Evolutionary conservation across 2,113 vertebrate species (phyloP).

Genomic region (Eptesicus fuscus): DNA sequence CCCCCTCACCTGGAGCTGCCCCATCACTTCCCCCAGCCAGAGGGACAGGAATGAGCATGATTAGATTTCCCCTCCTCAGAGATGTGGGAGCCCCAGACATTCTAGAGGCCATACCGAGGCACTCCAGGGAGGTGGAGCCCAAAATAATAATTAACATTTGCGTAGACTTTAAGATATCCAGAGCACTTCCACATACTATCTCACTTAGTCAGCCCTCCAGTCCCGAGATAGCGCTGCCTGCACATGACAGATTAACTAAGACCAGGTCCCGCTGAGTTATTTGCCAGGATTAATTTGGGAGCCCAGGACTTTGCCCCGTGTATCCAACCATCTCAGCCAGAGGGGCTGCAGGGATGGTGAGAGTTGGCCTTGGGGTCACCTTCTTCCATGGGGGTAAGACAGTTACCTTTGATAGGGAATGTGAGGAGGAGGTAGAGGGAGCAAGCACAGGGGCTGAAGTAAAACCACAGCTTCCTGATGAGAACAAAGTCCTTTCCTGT

Average conservation of each 20-base stretch:
- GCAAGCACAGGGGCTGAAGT: background rate
- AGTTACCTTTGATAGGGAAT: background rate
- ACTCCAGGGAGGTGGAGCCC: background rate
- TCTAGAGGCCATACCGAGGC: background rate
- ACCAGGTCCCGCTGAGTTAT: too few species aligned
- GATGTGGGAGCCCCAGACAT: background rate
- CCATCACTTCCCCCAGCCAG: background rate
- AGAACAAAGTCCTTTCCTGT: background rate
- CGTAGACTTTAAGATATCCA: background rate
- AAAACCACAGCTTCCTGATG: background rate
- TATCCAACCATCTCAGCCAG: background rate
- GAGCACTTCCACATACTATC: background rate
- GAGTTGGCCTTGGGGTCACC: background rate
- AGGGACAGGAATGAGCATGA: background rate
- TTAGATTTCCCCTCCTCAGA: background rate
- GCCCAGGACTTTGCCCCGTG: background rate
- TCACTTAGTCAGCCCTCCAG: background rate
- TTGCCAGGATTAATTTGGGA: background rate
- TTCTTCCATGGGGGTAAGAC: background rate
- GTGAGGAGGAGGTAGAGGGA: background rate
- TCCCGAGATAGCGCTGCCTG: background rate
- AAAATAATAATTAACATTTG: background rate
- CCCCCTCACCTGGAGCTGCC: fast-evolving
- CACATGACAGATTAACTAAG: background rate
- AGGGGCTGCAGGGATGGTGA: background rate